phyloP scores from a whole-genome alignment of 2,888 invertebrate genomes.

The Leptinotarsa tumamoca region DNA sequence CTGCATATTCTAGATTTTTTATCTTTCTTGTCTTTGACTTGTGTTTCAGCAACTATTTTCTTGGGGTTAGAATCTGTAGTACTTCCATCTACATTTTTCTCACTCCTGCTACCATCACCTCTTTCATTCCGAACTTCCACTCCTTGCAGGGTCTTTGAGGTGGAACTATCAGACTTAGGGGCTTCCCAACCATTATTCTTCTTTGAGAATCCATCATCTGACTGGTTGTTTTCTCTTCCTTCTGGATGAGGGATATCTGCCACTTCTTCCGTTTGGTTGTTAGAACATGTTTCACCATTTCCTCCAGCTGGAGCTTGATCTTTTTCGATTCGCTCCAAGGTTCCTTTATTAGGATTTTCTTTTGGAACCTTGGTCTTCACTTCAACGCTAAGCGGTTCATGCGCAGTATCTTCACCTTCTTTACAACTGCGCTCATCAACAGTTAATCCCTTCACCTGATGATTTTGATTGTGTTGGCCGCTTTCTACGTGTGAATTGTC shows the following conservation, averaged over 20 bases:
- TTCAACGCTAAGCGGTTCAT: neutral
- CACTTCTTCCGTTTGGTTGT: neutral
- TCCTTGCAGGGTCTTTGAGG: neutral
- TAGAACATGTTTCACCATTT: neutral
- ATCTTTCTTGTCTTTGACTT: constrained; percentile 18
- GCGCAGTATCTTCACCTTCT: neutral
- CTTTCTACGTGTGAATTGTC: constrained; percentile 62
- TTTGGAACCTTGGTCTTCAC: neutral
- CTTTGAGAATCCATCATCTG: neutral
- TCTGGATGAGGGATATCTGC: neutral
- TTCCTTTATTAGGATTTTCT: neutral
- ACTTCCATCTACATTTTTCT: neutral
- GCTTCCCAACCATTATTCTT: neutral
- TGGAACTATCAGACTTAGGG: neutral
- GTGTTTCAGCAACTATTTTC: constrained; percentile 20
- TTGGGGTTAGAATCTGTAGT: neutral
- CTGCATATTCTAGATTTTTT: neutral
- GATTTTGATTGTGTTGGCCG: neutral
- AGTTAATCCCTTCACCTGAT: neutral
- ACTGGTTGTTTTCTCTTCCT: neutral
- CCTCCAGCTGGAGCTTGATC: neutral
- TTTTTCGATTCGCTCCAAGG: neutral
- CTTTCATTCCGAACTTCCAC: neutral
- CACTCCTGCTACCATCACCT: neutral
- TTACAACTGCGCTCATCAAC: neutral